A percentile compares a stretch with the other conserved stretches of the same genome.
phyloP scores from a whole-genome alignment of 2,113 vertebrate species.

The Scartelaos histophorus region DNA sequence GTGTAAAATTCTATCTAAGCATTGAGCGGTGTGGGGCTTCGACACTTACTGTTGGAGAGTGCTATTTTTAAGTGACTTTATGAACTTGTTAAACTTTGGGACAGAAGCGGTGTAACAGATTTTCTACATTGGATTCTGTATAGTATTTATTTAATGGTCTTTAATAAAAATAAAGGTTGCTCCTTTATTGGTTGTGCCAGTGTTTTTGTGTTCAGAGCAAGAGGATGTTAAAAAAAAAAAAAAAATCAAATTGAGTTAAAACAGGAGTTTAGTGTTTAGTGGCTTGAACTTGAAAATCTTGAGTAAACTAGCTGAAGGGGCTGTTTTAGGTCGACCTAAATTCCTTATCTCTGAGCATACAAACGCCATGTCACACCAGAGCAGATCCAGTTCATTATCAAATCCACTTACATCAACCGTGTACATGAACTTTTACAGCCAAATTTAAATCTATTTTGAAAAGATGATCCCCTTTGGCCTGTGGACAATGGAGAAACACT shows the following conservation, averaged over 20 bases:
- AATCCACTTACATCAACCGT: background rate
- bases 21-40: slow-evolving; percentile 41
- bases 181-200: slow-evolving; percentile 47
- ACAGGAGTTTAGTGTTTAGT: background rate
- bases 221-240: background rate
- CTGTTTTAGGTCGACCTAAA: background rate
- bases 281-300: background rate
- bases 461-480: background rate
- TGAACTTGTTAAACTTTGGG: slow-evolving; percentile 73
- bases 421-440: too few species aligned
- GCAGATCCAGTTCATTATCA: background rate
- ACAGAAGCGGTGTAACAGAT: slow-evolving; percentile 79
- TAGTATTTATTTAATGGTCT: slow-evolving; percentile 86
- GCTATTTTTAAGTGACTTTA: slow-evolving; percentile 73
- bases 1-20: slow-evolving; percentile 17
- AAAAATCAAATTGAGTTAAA: background rate
- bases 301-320: background rate
- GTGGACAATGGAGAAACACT: background rate
- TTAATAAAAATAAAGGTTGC: slow-evolving; percentile 78
- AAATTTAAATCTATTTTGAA: too few species aligned
- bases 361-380: background rate
- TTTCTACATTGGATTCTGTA: slow-evolving; percentile 85
- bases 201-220: slow-evolving; percentile 5
- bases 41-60: slow-evolving; percentile 51
- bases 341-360: slow-evolving; percentile 2